Evolutionary conservation across 2,888 invertebrate genomes (phyloP).

Genomic region (Hirtodrosophila cameraria): DNA sequence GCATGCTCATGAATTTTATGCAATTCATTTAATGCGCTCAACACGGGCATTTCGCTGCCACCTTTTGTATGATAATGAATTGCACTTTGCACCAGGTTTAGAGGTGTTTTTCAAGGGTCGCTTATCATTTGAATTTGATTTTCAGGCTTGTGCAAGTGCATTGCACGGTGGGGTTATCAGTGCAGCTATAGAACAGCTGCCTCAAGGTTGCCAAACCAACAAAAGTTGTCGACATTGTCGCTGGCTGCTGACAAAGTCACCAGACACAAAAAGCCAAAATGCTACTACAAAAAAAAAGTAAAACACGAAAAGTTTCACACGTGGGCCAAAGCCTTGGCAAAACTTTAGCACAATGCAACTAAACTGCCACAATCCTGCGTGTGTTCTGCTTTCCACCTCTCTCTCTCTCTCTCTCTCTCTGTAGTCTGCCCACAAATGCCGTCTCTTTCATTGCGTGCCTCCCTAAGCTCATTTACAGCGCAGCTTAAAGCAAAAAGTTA

Average conservation of each 20-base stretch:
- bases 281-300: conserved; percentile 34
- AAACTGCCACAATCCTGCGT: not conserved
- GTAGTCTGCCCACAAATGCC: not conserved
- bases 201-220: conserved; percentile 40
- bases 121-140: conserved; percentile 40
- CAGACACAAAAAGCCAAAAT: conserved; percentile 29
- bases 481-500: conserved; percentile 63
- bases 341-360: conserved; percentile 62
- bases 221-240: conserved; percentile 18
- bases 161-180: conserved; percentile 36
- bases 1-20: conserved; percentile 66
- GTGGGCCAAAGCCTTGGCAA: conserved; percentile 22
- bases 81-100: conserved; percentile 36
- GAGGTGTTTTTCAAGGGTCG: conserved; percentile 8
- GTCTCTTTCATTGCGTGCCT: conserved; percentile 1
- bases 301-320: conserved; percentile 51
- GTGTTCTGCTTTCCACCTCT: not conserved
- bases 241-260: conserved; percentile 38
- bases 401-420: not conserved
- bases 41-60: conserved; percentile 44
- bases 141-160: conserved; percentile 31
- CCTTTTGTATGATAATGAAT: conserved; percentile 50
- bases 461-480: conserved; percentile 66
- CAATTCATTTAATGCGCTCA: conserved; percentile 71
- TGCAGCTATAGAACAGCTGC: conserved; percentile 19